Conservation (phyloP, 2,888 invertebrate species). For the Hermaeophaga mercurialis region DNA sequence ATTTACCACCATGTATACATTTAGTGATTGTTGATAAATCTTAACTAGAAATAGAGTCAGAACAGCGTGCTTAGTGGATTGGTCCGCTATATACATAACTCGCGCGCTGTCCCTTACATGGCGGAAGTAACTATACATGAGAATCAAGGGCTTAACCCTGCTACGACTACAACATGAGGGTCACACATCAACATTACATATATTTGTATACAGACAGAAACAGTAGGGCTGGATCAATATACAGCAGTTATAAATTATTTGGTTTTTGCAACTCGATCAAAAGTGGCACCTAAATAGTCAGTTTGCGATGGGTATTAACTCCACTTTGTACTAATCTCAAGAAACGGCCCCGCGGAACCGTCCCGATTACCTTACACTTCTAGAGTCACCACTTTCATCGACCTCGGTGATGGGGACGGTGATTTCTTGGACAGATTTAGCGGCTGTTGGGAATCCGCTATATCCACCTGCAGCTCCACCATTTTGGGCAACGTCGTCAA, state of each 20-base stretch:
- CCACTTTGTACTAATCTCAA: conserved; percentile 53
- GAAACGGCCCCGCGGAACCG: conserved; percentile 25
- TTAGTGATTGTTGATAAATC: conserved; percentile 62
- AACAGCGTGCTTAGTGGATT: conserved; percentile 44
- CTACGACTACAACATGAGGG: conserved; percentile 49
- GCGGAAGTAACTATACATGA: conserved; percentile 54
- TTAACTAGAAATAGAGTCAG: conserved; percentile 50
- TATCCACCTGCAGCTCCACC: conserved; percentile 81
- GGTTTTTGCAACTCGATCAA: conserved; percentile 60
- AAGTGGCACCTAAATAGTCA: conserved; percentile 52
- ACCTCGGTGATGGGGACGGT: conserved; percentile 75
- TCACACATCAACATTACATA: conserved; percentile 51
- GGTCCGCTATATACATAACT: conserved; percentile 56
- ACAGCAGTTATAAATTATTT: conserved; percentile 58
- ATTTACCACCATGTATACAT: too few relatives aligned
- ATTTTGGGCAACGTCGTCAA: conserved; percentile 59
- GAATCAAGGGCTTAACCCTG: conserved; percentile 33
- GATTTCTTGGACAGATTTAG: conserved; percentile 88
- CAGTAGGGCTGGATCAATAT: conserved; percentile 49
- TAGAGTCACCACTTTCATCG: conserved; percentile 57
- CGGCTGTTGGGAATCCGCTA: conserved; percentile 81
- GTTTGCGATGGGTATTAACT: conserved; percentile 39
- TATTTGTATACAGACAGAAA: conserved; percentile 41
- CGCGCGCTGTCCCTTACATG: conserved; percentile 51
- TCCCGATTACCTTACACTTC: conserved; percentile 51